These are phyloP conservation scores for Aselliscus stoliczkanus DNA, from an alignment of 2,797 vertebrate genomes.

Conservation along the genomic window DNA sequence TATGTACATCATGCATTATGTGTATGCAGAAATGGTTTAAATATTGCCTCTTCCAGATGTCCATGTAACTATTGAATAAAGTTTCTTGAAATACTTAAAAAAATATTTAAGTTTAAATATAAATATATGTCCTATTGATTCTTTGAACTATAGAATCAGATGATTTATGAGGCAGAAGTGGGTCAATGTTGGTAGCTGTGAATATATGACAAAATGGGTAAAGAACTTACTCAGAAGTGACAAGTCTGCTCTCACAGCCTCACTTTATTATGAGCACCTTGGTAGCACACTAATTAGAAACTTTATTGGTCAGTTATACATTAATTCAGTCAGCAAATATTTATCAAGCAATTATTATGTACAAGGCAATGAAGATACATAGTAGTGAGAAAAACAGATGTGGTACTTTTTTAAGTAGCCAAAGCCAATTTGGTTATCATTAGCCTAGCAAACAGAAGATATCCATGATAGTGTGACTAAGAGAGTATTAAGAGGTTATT, in stretches of 20 bases:
- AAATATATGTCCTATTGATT: not conserved
- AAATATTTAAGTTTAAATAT: not conserved
- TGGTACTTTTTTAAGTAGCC: not conserved
- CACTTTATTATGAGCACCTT: not conserved
- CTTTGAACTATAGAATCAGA: not conserved
- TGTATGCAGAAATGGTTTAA: not conserved
- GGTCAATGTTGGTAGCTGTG: not conserved
- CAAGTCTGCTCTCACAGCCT: not conserved
- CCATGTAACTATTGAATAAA: not conserved
- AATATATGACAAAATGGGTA: not conserved
- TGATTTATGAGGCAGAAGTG: not conserved
- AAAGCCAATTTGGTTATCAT: not conserved
- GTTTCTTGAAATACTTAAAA: not conserved
- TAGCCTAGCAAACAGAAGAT: not conserved
- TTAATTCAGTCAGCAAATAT: not conserved
- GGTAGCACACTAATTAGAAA: not conserved
- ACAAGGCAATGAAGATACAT: not conserved
- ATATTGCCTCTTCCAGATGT: not conserved
- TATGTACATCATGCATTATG: not conserved
- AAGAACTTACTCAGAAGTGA: not conserved
- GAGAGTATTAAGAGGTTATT: not conserved
- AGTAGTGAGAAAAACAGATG: not conserved
- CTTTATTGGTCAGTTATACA: not conserved
- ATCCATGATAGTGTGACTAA: not conserved
- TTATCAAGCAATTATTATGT: not conserved